A percentile compares a stretch with the other conserved stretches of the same genome.
phyloP scores from a whole-genome alignment of 2,888 invertebrate species.

The Operophtera brumata region DNA sequence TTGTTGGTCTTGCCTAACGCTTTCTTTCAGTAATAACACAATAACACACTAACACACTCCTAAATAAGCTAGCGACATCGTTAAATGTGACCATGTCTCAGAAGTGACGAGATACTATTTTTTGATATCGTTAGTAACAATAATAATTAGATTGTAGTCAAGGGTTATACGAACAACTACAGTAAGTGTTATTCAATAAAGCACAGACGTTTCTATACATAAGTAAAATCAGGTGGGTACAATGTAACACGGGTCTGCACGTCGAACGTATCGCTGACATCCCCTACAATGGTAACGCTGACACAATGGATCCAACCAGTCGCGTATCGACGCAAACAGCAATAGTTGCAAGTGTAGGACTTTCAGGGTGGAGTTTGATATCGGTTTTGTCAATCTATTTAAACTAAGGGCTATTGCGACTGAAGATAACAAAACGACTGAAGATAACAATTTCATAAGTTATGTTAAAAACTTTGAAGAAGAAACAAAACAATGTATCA shows the following conservation, averaged over 20 bases:
- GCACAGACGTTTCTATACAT: no score
- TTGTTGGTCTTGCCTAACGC: no score
- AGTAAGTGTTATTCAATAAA: no score
- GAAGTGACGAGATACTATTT: no score
- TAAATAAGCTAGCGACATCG: no score
- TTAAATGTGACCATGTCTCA: background rate
- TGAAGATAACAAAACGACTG: background rate
- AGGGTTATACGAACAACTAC: no score
- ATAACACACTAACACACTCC: no score
- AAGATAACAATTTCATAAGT: background rate
- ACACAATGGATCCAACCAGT: conserved; percentile 61
- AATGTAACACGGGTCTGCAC: background rate
- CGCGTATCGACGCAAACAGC: conserved; percentile 60
- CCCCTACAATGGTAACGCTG: conserved; percentile 50
- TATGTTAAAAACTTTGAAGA: background rate
- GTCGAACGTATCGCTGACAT: conserved; percentile 41
- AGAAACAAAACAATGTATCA: background rate
- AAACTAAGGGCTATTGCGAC: background rate
- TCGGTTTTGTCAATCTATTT: conserved; percentile 43
- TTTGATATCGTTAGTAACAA: no score
- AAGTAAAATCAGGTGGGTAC: background rate
- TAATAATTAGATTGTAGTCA: no score
- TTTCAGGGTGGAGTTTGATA: conserved; percentile 42
- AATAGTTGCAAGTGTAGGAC: conserved; percentile 39
- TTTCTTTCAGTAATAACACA: no score